phyloP scores from a whole-genome alignment of 2,113 vertebrate genomes.

The Podarcis muralis region DNA sequence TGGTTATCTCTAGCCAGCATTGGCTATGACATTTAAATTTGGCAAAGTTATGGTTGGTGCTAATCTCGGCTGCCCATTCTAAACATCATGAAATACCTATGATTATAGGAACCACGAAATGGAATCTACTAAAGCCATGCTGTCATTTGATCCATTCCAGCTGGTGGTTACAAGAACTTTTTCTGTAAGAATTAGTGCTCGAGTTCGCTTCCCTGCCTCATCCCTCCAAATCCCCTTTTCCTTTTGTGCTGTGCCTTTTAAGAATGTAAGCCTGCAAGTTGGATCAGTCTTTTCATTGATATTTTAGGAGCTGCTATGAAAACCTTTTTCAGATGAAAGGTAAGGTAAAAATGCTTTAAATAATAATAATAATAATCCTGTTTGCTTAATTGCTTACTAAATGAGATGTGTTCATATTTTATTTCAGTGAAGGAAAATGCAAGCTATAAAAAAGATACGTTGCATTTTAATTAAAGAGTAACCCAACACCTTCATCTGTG shows the following conservation, averaged over 20 bases:
- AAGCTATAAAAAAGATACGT: background rate
- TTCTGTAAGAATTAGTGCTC: background rate
- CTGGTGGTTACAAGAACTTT: too few relatives aligned
- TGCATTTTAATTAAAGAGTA: background rate
- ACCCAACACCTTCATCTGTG: too few relatives aligned
- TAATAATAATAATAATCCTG: background rate
- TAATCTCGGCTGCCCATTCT: background rate
- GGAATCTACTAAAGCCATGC: background rate
- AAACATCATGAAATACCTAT: too few relatives aligned
- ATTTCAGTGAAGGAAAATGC: background rate
- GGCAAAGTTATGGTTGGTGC: background rate
- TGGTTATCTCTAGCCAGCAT: background rate
- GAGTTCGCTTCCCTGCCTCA: background rate
- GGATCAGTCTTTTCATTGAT: background rate
- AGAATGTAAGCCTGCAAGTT: background rate
- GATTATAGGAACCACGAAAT: background rate
- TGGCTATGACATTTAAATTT: background rate
- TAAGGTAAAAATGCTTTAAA: background rate
- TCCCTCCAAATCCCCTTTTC: background rate
- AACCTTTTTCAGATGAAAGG: background rate
- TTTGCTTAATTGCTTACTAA: background rate
- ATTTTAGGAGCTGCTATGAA: background rate
- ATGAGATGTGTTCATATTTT: background rate
- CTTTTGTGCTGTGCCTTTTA: background rate
- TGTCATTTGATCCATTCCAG: background rate